Percentiles rank a stretch among this genome's conserved stretches.
Evolutionary conservation across 2,888 invertebrate species (phyloP).

Genomic region (Pollenia angustigena): DNA sequence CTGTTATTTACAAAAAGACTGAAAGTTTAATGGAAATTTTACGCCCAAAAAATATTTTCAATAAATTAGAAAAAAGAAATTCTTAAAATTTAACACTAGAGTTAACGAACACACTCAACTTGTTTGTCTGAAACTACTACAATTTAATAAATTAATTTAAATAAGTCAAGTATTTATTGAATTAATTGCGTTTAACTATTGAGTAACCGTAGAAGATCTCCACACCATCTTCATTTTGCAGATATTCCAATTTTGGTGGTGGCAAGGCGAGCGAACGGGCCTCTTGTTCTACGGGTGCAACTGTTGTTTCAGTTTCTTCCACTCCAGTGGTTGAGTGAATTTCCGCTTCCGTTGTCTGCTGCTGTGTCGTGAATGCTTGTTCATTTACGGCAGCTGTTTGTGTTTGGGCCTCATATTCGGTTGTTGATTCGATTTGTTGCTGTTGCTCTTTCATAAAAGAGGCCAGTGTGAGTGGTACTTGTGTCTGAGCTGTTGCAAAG

Average conservation of each 20-base stretch:
- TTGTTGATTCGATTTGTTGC: conserved; percentile 61
- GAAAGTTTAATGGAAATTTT: conserved; percentile 39
- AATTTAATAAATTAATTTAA: conserved; percentile 48
- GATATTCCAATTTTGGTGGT: conserved; percentile 77
- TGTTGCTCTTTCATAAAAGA: conserved; percentile 49
- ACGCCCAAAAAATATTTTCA: conserved; percentile 45
- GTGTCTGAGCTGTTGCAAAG: background rate
- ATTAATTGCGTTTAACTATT: conserved; percentile 77
- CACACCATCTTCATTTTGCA: conserved; percentile 80
- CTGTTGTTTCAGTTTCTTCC: conserved; percentile 19
- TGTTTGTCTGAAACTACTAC: background rate
- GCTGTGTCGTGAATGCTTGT: conserved; percentile 22
- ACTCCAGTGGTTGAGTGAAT: conserved; percentile 39
- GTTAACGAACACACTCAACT: background rate
- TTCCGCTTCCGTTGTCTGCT: conserved; percentile 40
- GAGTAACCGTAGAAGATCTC: conserved; percentile 81
- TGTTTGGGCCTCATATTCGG: conserved; percentile 29
- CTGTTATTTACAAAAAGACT: background rate
- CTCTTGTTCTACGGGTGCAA: conserved; percentile 66
- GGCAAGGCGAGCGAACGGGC: conserved; percentile 72
- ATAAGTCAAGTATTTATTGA: conserved; percentile 6
- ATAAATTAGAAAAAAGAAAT: conserved; percentile 18
- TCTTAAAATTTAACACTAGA: conserved; percentile 41
- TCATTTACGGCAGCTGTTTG: conserved; percentile 10
- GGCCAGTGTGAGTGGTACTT: conserved; percentile 27